phyloP scores from a whole-genome alignment of 1,140 invertebrate species.

The Lamellibrachia luymesi region DNA sequence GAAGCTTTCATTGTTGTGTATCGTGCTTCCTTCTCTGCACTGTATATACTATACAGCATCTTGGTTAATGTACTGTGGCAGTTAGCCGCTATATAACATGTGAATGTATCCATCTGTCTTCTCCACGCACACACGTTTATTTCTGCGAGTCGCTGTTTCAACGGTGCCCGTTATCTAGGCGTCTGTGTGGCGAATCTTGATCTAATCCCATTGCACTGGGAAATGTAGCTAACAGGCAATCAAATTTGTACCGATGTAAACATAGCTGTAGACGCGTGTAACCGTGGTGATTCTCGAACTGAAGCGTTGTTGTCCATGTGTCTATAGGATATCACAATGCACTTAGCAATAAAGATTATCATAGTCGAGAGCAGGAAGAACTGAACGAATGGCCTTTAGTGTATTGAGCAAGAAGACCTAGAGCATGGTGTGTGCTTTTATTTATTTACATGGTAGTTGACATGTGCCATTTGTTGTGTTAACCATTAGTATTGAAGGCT shows the following conservation, averaged over 20 bases:
- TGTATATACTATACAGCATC: constrained; percentile 1
- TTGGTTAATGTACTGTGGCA: background rate
- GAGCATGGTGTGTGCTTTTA: background rate
- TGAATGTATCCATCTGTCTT: background rate
- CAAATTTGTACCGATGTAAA: background rate
- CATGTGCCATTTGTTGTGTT: background rate
- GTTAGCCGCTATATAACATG: background rate
- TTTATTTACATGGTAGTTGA: background rate
- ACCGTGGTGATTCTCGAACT: background rate
- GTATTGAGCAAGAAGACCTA: background rate
- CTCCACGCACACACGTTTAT: background rate
- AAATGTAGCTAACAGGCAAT: background rate
- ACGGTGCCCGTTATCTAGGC: background rate
- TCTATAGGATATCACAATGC: background rate
- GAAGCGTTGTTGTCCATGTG: background rate
- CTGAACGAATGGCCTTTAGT: background rate
- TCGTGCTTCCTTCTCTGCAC: background rate
- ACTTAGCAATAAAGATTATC: background rate
- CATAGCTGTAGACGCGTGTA: background rate
- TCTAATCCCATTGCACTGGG: background rate
- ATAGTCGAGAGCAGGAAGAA: background rate
- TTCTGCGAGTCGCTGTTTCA: background rate
- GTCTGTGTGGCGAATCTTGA: background rate
- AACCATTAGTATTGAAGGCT: background rate
- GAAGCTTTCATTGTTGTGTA: background rate